phyloP scores from a whole-genome alignment of 2,888 invertebrate genomes.

The Euplexia lucipara region DNA sequence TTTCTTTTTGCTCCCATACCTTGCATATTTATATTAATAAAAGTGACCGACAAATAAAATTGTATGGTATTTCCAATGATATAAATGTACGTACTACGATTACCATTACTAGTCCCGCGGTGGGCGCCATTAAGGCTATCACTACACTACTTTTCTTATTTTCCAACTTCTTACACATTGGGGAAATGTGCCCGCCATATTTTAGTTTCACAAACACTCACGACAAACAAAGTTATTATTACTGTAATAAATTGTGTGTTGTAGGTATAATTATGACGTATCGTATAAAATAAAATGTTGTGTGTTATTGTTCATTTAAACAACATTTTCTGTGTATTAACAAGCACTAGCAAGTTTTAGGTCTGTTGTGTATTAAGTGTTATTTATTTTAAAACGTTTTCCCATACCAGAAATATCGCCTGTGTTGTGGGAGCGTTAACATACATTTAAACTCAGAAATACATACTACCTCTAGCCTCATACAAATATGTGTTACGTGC shows the following conservation, averaged over 20 bases:
- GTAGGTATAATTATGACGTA: background rate
- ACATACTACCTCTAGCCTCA: too few species aligned
- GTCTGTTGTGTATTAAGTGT: too few species aligned
- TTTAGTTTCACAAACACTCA: conserved; percentile 46
- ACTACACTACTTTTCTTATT: conserved; percentile 49
- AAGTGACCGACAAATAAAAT: background rate
- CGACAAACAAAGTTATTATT: conserved; percentile 51
- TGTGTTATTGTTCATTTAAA: background rate
- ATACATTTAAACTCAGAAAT: too few species aligned
- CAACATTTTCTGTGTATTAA: background rate
- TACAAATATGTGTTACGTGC: too few species aligned
- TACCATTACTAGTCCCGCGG: conserved; percentile 43
- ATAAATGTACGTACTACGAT: conserved; percentile 27
- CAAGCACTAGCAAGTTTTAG: too few species aligned
- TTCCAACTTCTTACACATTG: conserved; percentile 40
- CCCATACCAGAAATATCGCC: too few species aligned
- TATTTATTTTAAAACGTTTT: too few species aligned
- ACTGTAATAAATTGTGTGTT: conserved; percentile 17
- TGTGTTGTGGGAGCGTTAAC: too few species aligned
- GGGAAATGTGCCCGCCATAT: conserved; percentile 47
- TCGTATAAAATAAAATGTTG: background rate
- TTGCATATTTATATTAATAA: background rate
- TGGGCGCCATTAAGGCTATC: conserved; percentile 56
- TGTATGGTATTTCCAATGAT: background rate
- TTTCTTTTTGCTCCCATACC: conserved; percentile 20